Evolutionary conservation across 1,140 invertebrate genomes (phyloP).

Genomic region (Drosophila setifemur): DNA sequence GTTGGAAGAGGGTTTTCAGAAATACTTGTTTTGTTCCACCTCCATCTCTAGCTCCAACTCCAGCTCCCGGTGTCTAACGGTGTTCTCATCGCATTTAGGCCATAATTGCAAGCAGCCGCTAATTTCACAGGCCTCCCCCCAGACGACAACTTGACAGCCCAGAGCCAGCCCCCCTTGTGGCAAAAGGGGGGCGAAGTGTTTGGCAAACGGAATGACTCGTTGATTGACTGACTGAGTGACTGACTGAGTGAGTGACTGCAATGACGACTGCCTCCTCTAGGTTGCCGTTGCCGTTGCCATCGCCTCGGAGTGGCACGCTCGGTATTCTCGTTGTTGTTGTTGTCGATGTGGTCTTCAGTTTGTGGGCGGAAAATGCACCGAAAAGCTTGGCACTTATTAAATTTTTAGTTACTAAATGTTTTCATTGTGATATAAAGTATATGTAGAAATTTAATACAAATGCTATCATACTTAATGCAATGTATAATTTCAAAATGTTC

Average conservation of each 20-base stretch:
- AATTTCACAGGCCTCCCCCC: slow-evolving; percentile 64
- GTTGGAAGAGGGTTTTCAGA: neutral
- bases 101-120: slow-evolving; percentile 64
- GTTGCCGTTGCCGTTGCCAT: no score
- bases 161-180: no score
- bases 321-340: neutral
- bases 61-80: slow-evolving; percentile 27
- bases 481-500: no score
- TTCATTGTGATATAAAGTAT: no score
- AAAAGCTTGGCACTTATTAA: no score
- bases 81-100: slow-evolving; percentile 30
- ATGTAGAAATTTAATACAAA: no score
- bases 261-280: slow-evolving; percentile 33
- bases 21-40: no score
- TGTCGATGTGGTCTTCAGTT: slow-evolving; percentile 27
- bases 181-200: slow-evolving; percentile 1
- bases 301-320: neutral
- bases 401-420: no score
- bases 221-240: slow-evolving; percentile 63
- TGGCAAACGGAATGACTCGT: slow-evolving; percentile 43
- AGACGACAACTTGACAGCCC: slow-evolving; percentile 72
- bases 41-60: no score
- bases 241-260: slow-evolving; percentile 28
- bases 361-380: slow-evolving; percentile 16
- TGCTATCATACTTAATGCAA: no score